Percentiles rank a stretch among this genome's conserved stretches.
These are phyloP conservation scores for Coptodon rendalli DNA, from an alignment of 2,113 vertebrate genomes.

Conservation along the genomic window DNA sequence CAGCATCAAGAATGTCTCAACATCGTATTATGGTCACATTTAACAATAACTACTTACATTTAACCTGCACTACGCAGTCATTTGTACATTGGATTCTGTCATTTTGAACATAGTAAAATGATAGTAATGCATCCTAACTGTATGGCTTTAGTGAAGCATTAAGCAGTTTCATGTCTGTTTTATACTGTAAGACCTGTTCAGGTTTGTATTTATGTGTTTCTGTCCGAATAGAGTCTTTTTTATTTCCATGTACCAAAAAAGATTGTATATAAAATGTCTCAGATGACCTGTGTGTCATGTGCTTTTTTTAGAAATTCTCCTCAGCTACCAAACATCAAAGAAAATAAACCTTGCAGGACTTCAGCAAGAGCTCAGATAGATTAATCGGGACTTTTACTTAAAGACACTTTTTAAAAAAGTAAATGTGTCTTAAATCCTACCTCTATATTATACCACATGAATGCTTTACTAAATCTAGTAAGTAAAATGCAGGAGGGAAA, in stretches of 20 bases:
- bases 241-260: slow-evolving; percentile 75
- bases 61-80: not conserved
- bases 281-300: slow-evolving; percentile 24
- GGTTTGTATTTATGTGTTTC: slow-evolving; percentile 72
- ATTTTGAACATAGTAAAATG: not conserved
- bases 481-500: not conserved
- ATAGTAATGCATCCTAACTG: slow-evolving; percentile 13
- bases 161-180: slow-evolving; percentile 54
- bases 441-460: not conserved
- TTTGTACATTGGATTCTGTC: not conserved
- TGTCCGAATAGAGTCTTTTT: slow-evolving; percentile 66
- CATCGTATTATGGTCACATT: not conserved
- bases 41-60: not conserved
- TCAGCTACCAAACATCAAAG: not conserved
- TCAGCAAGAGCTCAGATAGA: not conserved
- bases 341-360: not conserved
- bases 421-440: not conserved
- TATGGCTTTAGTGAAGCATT: slow-evolving; percentile 32
- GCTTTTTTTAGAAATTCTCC: not conserved
- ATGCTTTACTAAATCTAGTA: not conserved
- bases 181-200: slow-evolving; percentile 63
- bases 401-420: not conserved
- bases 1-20: not conserved
- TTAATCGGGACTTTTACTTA: not conserved
- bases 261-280: slow-evolving; percentile 72